Evolutionary conservation across 1,140 invertebrate genomes (phyloP), one percentile per base, ranked within the genome.

Genomic region (Sweltsa coloradensis): DNA sequence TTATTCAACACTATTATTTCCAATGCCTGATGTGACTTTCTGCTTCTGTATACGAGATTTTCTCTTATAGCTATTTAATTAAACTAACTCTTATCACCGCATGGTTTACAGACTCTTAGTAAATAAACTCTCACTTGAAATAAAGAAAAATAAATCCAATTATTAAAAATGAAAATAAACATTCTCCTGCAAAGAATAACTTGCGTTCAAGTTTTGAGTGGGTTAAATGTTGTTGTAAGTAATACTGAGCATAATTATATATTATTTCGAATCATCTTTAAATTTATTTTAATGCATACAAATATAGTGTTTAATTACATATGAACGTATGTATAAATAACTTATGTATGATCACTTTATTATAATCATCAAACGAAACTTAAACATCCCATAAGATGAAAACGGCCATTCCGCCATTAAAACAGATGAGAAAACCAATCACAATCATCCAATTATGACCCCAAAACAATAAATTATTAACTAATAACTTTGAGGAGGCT

Each of bases 401-500:
- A 26, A n/a, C n/a, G n/a, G n/a, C n/a, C n/a, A n/a, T n/a, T n/a
- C n/a, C n/a, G n/a, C n/a, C n/a, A n/a, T n/a, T n/a, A n/a, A n/a
- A n/a, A n/a, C n/a, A n/a, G n/a, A n/a, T n/a, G n/a, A n/a, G n/a
- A n/a, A n/a, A n/a, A n/a, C n/a, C n/a, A n/a, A n/a, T n/a, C n/a
- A n/a, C n/a, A n/a, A n/a, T n/a, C n/a, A n/a, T n/a, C n/a, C n/a
- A n/a, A n/a, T 25, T 14, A 3, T 5, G 16, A 7, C n/a, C 36
- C 36, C 36, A 37, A 37, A 37, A n/a, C n/a, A n/a, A n/a, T n/a
- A 37, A 37, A 37, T 37, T 41, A 18, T 36, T 46, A 13, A 18
- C n/a, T 47, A 39, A 36, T 39, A 37, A 50, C 21, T 13, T 47
- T 51, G 49, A 51, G 49, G 49, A 51, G 49, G 49, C 49, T 47